Base-by-base conservation (phyloP, 2,797 vertebrate genomes). In the Anas acuta region DNA sequence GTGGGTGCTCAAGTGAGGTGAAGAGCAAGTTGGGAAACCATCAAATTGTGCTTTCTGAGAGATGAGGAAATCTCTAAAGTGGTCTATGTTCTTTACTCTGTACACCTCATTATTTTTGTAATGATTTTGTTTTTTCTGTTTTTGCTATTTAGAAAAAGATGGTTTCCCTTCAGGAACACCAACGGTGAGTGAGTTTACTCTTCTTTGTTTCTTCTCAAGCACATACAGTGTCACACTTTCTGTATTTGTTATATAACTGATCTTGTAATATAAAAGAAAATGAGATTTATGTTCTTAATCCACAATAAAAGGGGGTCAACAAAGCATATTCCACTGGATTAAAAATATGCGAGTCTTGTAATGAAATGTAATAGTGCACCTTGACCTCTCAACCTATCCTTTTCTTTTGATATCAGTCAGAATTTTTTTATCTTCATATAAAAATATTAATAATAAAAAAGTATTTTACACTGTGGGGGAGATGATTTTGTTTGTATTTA, bases 111-210 rank as follows among this genome's bases (percentile, higher is more conserved):
- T 41, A 3, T 67, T 73, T 83, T 82, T n/a, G 66, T 89, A 45
- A 80, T 74, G 65, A 49, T 49, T 69, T 92, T 78, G 35, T 92
- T 79, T 96, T 84, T 94, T 43, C 33, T 82, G 16, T 97, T 93
- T 97, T 81, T 95, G 72, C 32, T 69, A 9, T 97, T 86, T 92
- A 99, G 99, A 99, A 96, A 99, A 99, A 98, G 99, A 99, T 84
- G 98, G 98, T 25, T 99, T 99, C 92, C 98, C 98, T 96, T 98
- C 99, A 95, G 99, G 98, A 95, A 98, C 98, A 71, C 98, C 98
- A 91, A 98, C 96, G 89, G 99, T 99, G 98, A 98, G 99, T 99
- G 93, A 86, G 58, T 82, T 90, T 89, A 10, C 70, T 95, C 1
- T 74, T 94, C 79, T 26, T 93, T 92, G 10, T n/a, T 26, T 64